Percentiles rank a stretch among this genome's conserved stretches.
These are phyloP conservation scores for Xenopus laevis DNA, from an alignment of 2,113 vertebrate genomes.

Conservation along the genomic window DNA sequence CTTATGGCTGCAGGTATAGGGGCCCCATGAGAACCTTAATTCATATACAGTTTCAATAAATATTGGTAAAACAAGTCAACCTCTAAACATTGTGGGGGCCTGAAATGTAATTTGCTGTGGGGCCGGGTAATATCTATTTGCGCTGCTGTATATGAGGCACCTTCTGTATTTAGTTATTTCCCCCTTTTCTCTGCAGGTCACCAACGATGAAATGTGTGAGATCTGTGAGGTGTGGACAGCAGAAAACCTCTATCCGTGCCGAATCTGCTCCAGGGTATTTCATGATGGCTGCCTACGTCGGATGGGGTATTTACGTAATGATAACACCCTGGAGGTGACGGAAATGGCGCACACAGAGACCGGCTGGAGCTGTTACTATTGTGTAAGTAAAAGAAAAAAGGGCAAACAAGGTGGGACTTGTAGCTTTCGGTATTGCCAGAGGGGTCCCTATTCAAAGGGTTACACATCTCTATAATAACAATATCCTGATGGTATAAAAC, in stretches of 20 bases:
- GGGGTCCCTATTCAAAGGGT: too few relatives aligned
- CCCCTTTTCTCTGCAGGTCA: constrained; percentile 62
- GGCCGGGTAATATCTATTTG: too few relatives aligned
- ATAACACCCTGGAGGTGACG: constrained; percentile 74
- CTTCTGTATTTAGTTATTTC: neutral
- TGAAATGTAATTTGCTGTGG: too few relatives aligned
- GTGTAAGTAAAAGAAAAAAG: constrained; percentile 69
- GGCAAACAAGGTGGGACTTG: neutral
- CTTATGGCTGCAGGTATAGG: too few relatives aligned
- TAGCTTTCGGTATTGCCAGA: too few relatives aligned
- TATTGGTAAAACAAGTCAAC: too few relatives aligned
- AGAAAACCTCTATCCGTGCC: constrained; percentile 88
- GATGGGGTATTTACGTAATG: constrained; percentile 82
- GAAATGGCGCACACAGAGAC: constrained; percentile 81
- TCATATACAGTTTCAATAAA: too few relatives aligned
- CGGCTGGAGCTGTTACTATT: constrained; percentile 97
- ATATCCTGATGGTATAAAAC: too few relatives aligned
- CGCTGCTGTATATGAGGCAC: neutral
- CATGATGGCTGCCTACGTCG: constrained; percentile 92
- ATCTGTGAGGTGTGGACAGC: constrained; percentile 97
- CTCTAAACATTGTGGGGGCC: too few relatives aligned
- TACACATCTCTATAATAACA: too few relatives aligned
- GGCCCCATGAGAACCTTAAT: too few relatives aligned
- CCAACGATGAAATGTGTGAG: constrained; percentile 88
- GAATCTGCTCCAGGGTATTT: constrained; percentile 84